phyloP scores from a whole-genome alignment of 2,888 invertebrate species.

The Rhorus exstirpatorius region DNA sequence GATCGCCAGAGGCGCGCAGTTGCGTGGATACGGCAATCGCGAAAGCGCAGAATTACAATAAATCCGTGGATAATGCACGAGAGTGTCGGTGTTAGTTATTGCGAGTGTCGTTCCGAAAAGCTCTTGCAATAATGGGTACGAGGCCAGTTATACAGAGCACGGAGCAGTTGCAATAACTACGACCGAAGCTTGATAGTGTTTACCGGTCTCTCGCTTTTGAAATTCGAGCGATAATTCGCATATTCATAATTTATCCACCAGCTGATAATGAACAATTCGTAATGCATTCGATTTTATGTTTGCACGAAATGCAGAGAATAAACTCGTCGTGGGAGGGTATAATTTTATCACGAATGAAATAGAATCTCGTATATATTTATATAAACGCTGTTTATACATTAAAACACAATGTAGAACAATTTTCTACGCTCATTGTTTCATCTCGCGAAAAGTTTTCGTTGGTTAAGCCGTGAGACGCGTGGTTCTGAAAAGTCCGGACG shows the following conservation, averaged over 20 bases:
- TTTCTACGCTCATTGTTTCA: constrained; percentile 78
- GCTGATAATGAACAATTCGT: constrained; percentile 70
- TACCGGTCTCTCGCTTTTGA: constrained; percentile 39
- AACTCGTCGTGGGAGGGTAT: constrained; percentile 15
- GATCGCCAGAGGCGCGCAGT: constrained; percentile 72
- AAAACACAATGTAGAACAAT: constrained; percentile 39
- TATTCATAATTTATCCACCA: constrained; percentile 68
- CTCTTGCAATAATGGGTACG: constrained; percentile 30
- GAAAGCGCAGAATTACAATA: constrained; percentile 83
- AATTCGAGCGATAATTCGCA: constrained; percentile 41
- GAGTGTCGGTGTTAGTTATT: constrained; percentile 81
- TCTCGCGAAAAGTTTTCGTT: constrained; percentile 43
- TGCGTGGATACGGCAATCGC: constrained; percentile 83
- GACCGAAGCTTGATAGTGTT: constrained; percentile 46
- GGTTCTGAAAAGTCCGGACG: constrained; percentile 79
- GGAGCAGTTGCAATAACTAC: constrained; percentile 41
- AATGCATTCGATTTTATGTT: constrained; percentile 60
- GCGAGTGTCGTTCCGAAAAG: constrained; percentile 78
- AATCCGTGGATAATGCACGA: constrained; percentile 83
- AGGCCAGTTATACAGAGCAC: too few relatives aligned
- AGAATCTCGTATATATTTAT: neutral
- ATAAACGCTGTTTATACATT: neutral
- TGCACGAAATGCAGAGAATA: constrained; percentile 15
- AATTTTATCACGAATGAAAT: constrained; percentile 29
- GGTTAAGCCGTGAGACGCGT: constrained; percentile 39